A percentile compares a stretch with the other conserved stretches of the same genome.
Conservation (phyloP, 2,888 invertebrate species). For the Pheosia gnoma region DNA sequence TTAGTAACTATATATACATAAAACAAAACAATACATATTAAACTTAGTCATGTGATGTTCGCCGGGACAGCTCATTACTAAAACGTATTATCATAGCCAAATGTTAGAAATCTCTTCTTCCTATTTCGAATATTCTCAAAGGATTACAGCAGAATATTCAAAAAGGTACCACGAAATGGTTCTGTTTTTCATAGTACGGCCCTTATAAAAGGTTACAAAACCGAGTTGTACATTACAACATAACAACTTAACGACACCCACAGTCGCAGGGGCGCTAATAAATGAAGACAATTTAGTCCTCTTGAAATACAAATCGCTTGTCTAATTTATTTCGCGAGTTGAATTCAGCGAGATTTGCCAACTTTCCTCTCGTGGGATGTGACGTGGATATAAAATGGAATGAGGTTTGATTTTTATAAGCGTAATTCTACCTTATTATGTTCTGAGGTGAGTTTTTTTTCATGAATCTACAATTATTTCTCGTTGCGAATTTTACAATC, state of each 20-base stretch:
- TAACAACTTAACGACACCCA: constrained; percentile 37
- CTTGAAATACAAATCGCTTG: constrained; percentile 64
- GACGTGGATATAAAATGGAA: constrained; percentile 35
- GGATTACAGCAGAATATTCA: no score
- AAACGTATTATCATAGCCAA: background rate
- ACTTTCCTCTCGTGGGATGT: constrained; percentile 43
- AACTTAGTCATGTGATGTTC: no score
- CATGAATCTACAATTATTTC: no score
- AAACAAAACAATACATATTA: no score
- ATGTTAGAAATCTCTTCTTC: background rate
- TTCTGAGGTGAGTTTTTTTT: background rate
- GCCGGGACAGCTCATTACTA: no score
- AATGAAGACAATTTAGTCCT: constrained; percentile 73
- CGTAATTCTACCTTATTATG: background rate
- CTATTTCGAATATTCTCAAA: no score
- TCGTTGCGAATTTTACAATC: no score
- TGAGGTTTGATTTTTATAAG: constrained; percentile 7
- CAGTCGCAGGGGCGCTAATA: constrained; percentile 51
- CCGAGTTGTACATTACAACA: constrained; percentile 6
- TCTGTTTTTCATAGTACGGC: constrained; percentile 1
- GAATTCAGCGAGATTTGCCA: constrained; percentile 55
- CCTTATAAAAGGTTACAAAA: background rate
- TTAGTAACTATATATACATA: no score
- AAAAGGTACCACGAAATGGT: background rate
- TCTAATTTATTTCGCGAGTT: constrained; percentile 68